Evolutionary conservation across 2,888 invertebrate genomes (phyloP), one percentile per base, ranked within the genome.

Genomic region (Platypus cylindrus): DNA sequence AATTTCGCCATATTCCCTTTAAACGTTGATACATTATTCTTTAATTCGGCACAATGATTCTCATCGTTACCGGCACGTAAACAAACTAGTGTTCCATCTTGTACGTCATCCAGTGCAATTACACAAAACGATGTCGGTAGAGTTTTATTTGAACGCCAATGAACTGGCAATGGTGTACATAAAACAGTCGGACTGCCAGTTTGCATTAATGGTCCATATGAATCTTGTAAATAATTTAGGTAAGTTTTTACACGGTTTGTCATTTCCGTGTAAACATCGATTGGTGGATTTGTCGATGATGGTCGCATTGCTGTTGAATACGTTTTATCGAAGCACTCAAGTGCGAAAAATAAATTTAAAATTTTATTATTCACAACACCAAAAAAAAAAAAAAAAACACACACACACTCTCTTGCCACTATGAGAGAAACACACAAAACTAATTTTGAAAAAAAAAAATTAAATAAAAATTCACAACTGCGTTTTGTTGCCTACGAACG

Each of bases 1-100:
- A 98, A 98, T 66, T 94, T 93, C 20, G 98, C 98, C 47, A 97
- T 87, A 63, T 94, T 90, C 58, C 91, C 91, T 68, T 94, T 94
- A 83, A 97, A 90, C 48, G 90, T 78, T 1, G 97, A 89, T 3
- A 86, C 84, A 54, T 79, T 81, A 61, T 98, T 98, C 50, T 91
- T 70, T 50, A 97, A 63, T 58, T 98, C 97, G 1, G 90, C 95
- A 70, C 89, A 90, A 51, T 75, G 87, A 62, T 97, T 97, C 64
- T 98, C 97, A 54, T 98, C 98, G 63, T 97, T 98, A 22, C 97
- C 97, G 36, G 95, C 97, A 41, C 83, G 76, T 30, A 98, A 80
- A 14, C 85, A 85, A 37, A 98, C 95, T 46, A 86, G 59, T 0
- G 97, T 97, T 12, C 95, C 95, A 60, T 98, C 95, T 54, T 73